Evolutionary conservation across 2,888 invertebrate species (phyloP), one percentile per base, ranked within the genome.

Genomic region (Synergus laeviventris): DNA sequence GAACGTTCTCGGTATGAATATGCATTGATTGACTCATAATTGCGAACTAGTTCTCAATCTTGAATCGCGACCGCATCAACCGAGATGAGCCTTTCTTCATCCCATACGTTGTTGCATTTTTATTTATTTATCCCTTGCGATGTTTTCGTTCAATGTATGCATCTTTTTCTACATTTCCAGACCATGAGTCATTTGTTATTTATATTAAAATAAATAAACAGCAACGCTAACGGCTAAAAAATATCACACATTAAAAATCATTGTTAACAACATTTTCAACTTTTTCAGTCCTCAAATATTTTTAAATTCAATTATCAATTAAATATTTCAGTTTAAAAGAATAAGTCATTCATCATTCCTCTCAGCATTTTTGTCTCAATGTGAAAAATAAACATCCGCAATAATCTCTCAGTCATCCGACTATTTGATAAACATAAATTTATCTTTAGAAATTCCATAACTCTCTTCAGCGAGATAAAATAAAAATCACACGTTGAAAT

Each of bases 21-120:
- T 86, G 85, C 84, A 86, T 84, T 84, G 85, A 85, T 85, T 85
- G 86, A 86, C 85, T 80, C 79, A 83, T 85, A 86, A 85, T 85
- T 84, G 84, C 85, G 24, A 59, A 59, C 59, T 59, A 59, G 24
- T 59, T 24, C 59, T 59, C 21, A 12, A 59, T 24, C 59, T 56
- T 59, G 4, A 59, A 59, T 59, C 59, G 14, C 14, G 24, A 12
- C 1, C 24, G 59, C 24, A 59, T 21, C 59, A 59, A 59, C 12
- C 24, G 12, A 24, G 12, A 59, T 59, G 59, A 24, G 59, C 24
- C 59, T 59, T 59, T 59, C 59, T 59, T 59, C 24, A 59, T 24
- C 24, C 59, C 59, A n/a, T n/a, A 59, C 59, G 59, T 59, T 59
- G 14, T 14, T 59, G 24, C 21, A 59, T 24, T 59, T 59, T 59